A percentile compares a stretch with the other conserved stretches of the same genome.
Conservation (phyloP, 1,140 invertebrate genomes). For the Drosophila lini region DNA sequence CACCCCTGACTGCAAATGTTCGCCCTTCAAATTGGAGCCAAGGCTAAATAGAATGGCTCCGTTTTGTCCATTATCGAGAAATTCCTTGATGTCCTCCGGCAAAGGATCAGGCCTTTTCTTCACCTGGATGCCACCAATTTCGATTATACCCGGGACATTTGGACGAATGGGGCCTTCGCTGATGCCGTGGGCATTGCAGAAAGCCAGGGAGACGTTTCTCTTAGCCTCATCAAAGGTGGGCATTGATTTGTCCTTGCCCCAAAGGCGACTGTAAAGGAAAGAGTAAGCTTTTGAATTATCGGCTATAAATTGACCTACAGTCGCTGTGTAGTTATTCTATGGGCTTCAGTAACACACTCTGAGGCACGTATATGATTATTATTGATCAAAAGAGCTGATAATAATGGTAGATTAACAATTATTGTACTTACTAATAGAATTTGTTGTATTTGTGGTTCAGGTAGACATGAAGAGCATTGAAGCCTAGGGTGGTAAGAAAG, state of each 20-base stretch:
- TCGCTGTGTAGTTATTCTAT: not conserved
- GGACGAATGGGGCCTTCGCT: constrained; percentile 80
- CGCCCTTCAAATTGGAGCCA: constrained; percentile 85
- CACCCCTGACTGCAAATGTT: constrained; percentile 79
- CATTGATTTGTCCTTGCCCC: constrained; percentile 43
- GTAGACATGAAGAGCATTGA: constrained; percentile 9
- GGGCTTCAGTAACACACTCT: not conserved
- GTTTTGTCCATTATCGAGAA: constrained; percentile 84
- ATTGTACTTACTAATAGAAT: constrained; percentile 58
- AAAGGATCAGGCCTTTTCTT: constrained; percentile 74
- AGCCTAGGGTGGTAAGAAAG: constrained; percentile 21
- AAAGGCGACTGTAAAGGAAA: constrained; percentile 37
- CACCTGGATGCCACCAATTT: constrained; percentile 85
- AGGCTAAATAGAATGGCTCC: constrained; percentile 88
- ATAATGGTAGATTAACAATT: not conserved
- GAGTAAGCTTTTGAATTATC: not conserved
- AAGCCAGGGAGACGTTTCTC: constrained; percentile 72
- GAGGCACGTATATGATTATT: not conserved
- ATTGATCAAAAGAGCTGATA: not conserved
- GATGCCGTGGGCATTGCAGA: constrained; percentile 68
- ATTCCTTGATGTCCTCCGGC: constrained; percentile 85
- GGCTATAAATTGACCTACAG: not conserved
- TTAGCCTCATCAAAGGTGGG: constrained; percentile 49
- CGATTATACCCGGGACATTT: constrained; percentile 79
- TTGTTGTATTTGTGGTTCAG: constrained; percentile 22